Conservation (phyloP, 2,113 vertebrate species). For the Suricata suricatta region DNA sequence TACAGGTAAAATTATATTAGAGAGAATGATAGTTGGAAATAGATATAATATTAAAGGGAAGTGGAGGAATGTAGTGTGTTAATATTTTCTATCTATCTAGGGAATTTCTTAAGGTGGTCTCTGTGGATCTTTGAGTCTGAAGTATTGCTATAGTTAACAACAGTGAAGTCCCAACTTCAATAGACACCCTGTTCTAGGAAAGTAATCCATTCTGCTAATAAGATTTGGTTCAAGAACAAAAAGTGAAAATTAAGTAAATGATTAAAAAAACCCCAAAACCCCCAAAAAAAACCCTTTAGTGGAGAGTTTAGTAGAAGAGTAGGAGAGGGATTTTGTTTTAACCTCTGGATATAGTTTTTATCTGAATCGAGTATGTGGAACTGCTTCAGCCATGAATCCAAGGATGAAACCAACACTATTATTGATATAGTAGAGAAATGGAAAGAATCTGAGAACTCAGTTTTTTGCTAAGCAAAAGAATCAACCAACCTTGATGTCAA, state of each 20-base stretch:
- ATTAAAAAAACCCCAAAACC: neutral
- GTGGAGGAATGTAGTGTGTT: neutral
- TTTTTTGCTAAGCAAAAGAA: conserved; percentile 18
- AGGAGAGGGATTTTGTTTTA: neutral
- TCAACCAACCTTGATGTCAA: neutral
- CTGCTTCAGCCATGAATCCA: neutral
- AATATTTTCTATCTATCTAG: neutral
- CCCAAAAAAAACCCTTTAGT: neutral
- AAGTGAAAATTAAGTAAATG: neutral
- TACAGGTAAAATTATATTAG: neutral
- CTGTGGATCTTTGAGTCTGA: neutral
- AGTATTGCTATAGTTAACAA: neutral
- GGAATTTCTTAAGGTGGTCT: neutral
- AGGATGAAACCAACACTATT: neutral
- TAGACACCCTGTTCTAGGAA: neutral
- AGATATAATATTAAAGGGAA: neutral
- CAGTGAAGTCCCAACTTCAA: neutral
- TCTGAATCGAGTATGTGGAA: neutral
- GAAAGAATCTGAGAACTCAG: neutral
- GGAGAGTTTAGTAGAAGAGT: neutral
- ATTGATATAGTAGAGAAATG: neutral
- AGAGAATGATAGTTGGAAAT: neutral
- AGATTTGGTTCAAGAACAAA: neutral
- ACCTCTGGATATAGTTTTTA: neutral
- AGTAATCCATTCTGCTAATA: neutral